A percentile compares a stretch with the other conserved stretches of the same genome.
These are phyloP conservation scores for Thripadectes ignobilis DNA, from an alignment of 2,797 vertebrate genomes.

Conservation along the genomic window DNA sequence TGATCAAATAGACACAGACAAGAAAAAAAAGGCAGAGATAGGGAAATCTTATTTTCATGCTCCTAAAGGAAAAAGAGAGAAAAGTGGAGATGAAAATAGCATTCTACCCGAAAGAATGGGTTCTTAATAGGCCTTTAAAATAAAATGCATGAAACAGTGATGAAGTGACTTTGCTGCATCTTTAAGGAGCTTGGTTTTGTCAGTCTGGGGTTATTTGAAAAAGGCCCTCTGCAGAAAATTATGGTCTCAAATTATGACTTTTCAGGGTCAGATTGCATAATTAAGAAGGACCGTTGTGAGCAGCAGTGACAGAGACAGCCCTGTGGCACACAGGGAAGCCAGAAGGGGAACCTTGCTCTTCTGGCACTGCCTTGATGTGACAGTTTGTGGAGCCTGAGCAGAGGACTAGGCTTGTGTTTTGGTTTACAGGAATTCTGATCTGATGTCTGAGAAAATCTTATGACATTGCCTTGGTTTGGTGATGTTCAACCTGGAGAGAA, in stretches of 20 bases:
- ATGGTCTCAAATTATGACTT: neutral
- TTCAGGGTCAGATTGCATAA: neutral
- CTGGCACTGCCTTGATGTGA: neutral
- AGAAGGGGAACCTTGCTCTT: neutral
- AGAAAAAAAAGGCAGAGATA: neutral
- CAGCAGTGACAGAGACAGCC: neutral
- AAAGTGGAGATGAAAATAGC: neutral
- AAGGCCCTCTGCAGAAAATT: neutral
- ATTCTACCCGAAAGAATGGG: conserved; percentile 5
- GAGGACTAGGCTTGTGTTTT: neutral
- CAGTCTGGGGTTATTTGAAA: neutral
- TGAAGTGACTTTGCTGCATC: neutral
- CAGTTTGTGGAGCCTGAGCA: neutral
- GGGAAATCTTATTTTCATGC: conserved; percentile 21
- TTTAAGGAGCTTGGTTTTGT: conserved; percentile 7
- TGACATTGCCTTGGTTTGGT: neutral
- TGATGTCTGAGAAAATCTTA: neutral
- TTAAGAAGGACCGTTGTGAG: neutral
- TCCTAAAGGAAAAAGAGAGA: neutral
- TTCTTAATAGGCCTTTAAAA: conserved; percentile 33
- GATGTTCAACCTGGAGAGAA: neutral
- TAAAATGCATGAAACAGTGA: neutral
- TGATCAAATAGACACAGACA: neutral
- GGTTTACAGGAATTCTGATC: neutral
- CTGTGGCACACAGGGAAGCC: neutral